A percentile compares a stretch with the other conserved stretches of the same genome.
Evolutionary conservation across 2,797 vertebrate species (phyloP).

Genomic region (Alcedo atthis): DNA sequence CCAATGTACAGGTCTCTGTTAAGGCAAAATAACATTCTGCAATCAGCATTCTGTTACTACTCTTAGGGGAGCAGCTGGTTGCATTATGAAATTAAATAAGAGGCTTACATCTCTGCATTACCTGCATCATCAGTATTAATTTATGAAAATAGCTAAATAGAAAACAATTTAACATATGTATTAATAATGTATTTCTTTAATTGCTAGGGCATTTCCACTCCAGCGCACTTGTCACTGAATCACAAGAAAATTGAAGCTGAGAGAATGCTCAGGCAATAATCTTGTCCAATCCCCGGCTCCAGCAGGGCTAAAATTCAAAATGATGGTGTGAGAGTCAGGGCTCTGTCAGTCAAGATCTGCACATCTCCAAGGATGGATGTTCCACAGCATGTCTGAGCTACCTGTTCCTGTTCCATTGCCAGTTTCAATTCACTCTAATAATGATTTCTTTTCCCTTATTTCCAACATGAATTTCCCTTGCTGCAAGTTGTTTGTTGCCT

Average conservation of each 20-base stretch:
- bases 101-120: neutral
- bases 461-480: neutral
- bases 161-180: neutral
- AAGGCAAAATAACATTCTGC: neutral
- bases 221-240: neutral
- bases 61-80: neutral
- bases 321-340: rapidly evolving
- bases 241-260: neutral
- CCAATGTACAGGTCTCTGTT: neutral
- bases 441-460: neutral
- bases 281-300: neutral
- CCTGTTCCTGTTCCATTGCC: neutral
- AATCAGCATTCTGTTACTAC: neutral
- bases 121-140: neutral
- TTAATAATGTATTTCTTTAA: neutral
- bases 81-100: neutral
- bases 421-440: neutral
- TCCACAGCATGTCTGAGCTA: neutral
- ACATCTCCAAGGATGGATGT: neutral
- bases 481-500: neutral
- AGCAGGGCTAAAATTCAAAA: neutral
- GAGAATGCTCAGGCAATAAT: neutral
- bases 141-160: neutral
- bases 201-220: neutral
- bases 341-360: neutral